phyloP scores from a whole-genome alignment of 1,140 invertebrate species.

The Meloidogyne hapla region DNA sequence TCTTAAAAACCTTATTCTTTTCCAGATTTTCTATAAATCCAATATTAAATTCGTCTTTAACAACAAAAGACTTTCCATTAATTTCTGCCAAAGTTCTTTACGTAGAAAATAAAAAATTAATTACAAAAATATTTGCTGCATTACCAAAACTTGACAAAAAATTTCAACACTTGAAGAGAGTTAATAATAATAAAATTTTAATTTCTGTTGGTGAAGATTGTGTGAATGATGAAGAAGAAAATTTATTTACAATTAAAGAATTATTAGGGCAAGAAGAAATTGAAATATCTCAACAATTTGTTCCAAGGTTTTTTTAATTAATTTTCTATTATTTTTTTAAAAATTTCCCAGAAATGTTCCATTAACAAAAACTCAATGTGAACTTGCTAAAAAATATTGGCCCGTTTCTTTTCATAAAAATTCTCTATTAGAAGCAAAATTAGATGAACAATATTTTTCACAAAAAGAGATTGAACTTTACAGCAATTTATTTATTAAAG shows the following conservation, averaged over 20 bases:
- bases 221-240: neutral
- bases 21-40: conserved; percentile 24
- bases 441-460: conserved; percentile 14
- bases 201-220: neutral
- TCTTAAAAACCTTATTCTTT: neutral
- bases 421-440: conserved; percentile 23
- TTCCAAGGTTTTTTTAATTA: neutral
- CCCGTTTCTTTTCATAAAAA: conserved; percentile 34
- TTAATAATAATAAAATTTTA: conserved; percentile 7
- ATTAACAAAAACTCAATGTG: conserved; percentile 16
- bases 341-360: conserved; percentile 16
- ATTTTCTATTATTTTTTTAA: too few relatives aligned
- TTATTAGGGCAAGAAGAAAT: conserved; percentile 8
- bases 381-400: conserved; percentile 24
- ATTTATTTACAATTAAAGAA: neutral
- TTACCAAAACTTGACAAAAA: conserved; percentile 2
- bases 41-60: conserved; percentile 15
- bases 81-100: neutral
- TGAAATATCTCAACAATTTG: neutral
- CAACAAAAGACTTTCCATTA: neutral
- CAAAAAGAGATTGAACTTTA: neutral
- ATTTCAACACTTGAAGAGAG: conserved; percentile 27
- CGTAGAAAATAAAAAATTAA: conserved; percentile 15
- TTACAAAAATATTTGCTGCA: neutral
- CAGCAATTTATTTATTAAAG: conserved; percentile 28